phyloP scores from a whole-genome alignment of 2,888 invertebrate species.

The Apoderus coryli region DNA sequence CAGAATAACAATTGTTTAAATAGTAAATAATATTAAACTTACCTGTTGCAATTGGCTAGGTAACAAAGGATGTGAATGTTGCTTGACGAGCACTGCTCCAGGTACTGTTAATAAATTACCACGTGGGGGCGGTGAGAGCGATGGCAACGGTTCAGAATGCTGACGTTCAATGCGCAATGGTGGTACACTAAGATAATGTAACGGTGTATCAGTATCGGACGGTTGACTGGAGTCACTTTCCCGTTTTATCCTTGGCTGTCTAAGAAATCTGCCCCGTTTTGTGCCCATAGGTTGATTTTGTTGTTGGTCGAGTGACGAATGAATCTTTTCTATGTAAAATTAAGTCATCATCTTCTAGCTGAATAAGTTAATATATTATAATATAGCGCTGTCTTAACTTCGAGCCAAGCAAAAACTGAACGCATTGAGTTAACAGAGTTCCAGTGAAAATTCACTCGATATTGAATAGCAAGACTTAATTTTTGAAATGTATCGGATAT shows the following conservation, averaged over 20 bases:
- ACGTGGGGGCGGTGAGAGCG: constrained; percentile 35
- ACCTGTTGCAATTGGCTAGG: constrained; percentile 38
- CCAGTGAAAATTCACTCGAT: too few relatives aligned
- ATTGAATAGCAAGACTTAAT: too few relatives aligned
- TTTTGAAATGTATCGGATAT: too few relatives aligned
- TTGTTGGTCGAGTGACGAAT: constrained; percentile 14
- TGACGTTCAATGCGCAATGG: constrained; percentile 40
- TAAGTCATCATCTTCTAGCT: too few relatives aligned
- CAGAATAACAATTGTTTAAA: too few relatives aligned
- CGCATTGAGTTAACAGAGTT: too few relatives aligned
- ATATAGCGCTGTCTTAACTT: too few relatives aligned
- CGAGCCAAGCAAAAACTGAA: too few relatives aligned
- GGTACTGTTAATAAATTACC: constrained; percentile 42
- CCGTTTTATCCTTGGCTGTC: constrained; percentile 51
- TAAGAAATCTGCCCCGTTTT: constrained; percentile 46
- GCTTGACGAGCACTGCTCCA: constrained; percentile 44
- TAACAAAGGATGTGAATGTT: constrained; percentile 50
- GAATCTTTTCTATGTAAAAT: not conserved
- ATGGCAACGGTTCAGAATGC: constrained; percentile 44
- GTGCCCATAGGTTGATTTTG: constrained; percentile 35
- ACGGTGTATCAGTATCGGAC: constrained; percentile 30
- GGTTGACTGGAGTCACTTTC: constrained; percentile 40
- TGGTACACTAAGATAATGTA: constrained; percentile 35
- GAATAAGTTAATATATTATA: too few relatives aligned
- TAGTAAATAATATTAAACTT: too few relatives aligned